Conservation (phyloP, 37 sponge, comb jelly and placozoan genomes). For the Lycopodina hypogea region DNA sequence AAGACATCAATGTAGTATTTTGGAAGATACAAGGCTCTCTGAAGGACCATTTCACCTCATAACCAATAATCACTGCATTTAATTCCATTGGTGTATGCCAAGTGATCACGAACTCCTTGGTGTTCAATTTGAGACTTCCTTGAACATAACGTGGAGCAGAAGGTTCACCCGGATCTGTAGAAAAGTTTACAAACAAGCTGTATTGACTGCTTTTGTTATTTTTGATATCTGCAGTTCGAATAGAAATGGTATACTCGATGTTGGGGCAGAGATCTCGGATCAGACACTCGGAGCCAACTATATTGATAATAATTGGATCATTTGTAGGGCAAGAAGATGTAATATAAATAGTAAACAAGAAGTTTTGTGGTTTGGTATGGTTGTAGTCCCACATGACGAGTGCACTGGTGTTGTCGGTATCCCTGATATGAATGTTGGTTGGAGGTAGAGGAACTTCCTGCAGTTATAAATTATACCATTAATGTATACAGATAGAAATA, state of each 20-base stretch:
- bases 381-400: not conserved
- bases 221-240: not conserved
- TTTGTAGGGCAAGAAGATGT: not conserved
- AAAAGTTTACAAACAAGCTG: not conserved
- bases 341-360: not conserved
- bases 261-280: slow-evolving; percentile 6
- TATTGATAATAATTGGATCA: not conserved
- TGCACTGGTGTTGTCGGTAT: not conserved
- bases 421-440: not conserved
- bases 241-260: not conserved
- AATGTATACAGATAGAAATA: not conserved
- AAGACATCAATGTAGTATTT: not conserved
- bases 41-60: slow-evolving; percentile 13
- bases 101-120: not conserved
- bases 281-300: not conserved
- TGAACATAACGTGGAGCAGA: slow-evolving; percentile 4
- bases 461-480: not conserved
- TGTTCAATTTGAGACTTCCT: not conserved
- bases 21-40: not conserved
- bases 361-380: not conserved
- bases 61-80: slow-evolving; percentile 1
- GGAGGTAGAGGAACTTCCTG: not conserved
- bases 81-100: not conserved
- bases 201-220: not conserved
- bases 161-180: not conserved